Percentiles rank a stretch among this genome's conserved stretches.
Conservation (phyloP, 2,113 vertebrate species). For the Sinocyclocheilus anshuiensis region DNA sequence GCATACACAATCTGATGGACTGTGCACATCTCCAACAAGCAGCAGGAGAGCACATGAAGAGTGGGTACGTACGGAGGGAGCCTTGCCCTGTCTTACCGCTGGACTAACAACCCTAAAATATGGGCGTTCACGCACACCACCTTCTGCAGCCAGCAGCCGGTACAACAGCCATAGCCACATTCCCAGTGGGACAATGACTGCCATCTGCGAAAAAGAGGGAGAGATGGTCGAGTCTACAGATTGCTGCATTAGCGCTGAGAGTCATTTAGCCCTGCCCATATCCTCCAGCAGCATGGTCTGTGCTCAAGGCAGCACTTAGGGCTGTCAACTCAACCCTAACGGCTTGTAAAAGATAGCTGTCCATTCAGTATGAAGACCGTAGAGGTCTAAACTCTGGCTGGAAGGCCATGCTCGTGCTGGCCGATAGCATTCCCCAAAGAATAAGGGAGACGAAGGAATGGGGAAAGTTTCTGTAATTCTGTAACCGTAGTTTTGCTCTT, state of each 20-base stretch:
- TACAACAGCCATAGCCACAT: conserved; percentile 83
- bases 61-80: conserved; percentile 81
- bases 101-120: conserved; percentile 65
- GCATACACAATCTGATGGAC: conserved; percentile 42
- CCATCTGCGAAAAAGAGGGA: conserved; percentile 86
- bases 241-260: conserved; percentile 53
- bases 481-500: conserved; percentile 14
- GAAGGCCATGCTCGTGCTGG: conserved; percentile 35
- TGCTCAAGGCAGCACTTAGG: conserved; percentile 68
- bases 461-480: conserved; percentile 1
- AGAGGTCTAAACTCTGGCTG: conserved; percentile 24
- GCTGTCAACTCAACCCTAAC: neutral
- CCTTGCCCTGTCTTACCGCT: conserved; percentile 76
- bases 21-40: conserved; percentile 66
- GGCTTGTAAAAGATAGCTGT: conserved; percentile 19
- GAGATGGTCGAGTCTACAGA: conserved; percentile 76
- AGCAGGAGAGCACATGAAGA: conserved; percentile 78
- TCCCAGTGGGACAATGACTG: conserved; percentile 88
- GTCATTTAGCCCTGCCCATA: conserved; percentile 44
- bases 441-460: neutral
- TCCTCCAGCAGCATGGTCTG: conserved; percentile 62
- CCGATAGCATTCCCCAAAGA: conserved; percentile 17
- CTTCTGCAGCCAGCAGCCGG: conserved; percentile 85
- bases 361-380: conserved; percentile 11
- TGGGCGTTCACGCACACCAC: conserved; percentile 84